These are phyloP conservation scores for Sebastes trivittatus DNA, from an alignment of 2,797 vertebrate species.

Conservation along the genomic window DNA sequence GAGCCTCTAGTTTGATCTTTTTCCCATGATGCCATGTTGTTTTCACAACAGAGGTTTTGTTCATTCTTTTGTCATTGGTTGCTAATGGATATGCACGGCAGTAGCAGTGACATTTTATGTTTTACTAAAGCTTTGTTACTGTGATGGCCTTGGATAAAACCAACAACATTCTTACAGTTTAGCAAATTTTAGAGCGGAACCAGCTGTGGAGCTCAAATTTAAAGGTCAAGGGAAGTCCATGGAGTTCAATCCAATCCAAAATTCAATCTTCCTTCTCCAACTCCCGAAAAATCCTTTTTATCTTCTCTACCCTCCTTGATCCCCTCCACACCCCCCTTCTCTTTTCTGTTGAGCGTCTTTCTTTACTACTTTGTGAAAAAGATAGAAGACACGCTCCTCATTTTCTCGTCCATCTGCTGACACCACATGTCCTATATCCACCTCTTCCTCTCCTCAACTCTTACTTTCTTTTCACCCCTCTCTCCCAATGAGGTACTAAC, in stretches of 20 bases:
- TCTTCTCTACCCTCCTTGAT: not conserved
- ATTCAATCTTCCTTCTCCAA: not conserved
- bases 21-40: not conserved
- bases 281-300: not conserved
- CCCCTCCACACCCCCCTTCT: too few relatives aligned
- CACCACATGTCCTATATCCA: not conserved
- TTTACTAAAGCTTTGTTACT: not conserved
- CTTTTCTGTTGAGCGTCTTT: not conserved
- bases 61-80: not conserved
- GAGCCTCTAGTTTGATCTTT: not conserved
- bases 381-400: not conserved
- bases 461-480: not conserved
- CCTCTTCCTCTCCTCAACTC: not conserved
- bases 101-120: not conserved
- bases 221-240: not conserved
- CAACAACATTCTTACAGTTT: not conserved
- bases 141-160: not conserved
- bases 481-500: not conserved
- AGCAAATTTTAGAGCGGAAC: not conserved
- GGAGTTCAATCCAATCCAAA: not conserved
- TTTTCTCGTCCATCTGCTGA: not conserved
- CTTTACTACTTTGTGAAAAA: too few relatives aligned
- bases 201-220: not conserved
- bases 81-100: not conserved
- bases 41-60: not conserved